Percentiles rank a stretch among this genome's conserved stretches.
Conservation (phyloP, 35 echinoderm and acorn worm genomes). For the Lytechinus variegatus region DNA sequence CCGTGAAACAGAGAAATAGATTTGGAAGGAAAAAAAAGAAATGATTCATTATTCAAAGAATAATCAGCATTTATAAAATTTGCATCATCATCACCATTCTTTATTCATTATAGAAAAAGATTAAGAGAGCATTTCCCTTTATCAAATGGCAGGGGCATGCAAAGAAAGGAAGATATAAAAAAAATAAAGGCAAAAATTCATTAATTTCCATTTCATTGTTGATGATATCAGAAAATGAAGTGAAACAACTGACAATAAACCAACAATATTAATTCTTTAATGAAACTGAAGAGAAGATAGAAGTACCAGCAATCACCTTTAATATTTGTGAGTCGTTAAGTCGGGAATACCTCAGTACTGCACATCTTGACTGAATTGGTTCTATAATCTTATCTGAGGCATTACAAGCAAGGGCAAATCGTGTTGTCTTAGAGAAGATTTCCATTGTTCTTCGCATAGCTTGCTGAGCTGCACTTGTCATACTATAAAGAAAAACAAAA, state of each 20-base stretch:
- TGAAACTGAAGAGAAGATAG: background rate
- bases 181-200: too few species aligned
- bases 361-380: conserved; percentile 95
- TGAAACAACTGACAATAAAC: too few species aligned
- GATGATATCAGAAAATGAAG: too few species aligned
- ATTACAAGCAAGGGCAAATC: conserved; percentile 95
- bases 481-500: conserved; percentile 51
- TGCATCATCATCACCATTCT: background rate
- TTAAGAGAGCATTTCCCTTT: background rate
- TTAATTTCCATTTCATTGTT: too few species aligned
- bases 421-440: conserved; percentile 96
- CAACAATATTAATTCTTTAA: too few species aligned
- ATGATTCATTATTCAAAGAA: too few species aligned
- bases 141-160: background rate
- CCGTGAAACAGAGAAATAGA: too few species aligned
- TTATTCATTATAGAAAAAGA: background rate
- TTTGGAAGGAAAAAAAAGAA: too few species aligned
- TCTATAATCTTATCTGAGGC: conserved; percentile 97
- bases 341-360: conserved; percentile 89
- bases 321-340: conserved; percentile 85
- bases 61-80: background rate
- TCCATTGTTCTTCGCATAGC: conserved; percentile 94
- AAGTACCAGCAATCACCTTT: conserved; percentile 35
- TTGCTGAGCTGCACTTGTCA: conserved; percentile 94
- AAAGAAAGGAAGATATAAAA: too few species aligned